Evolutionary conservation across 2,113 vertebrate species (phyloP).

Genomic region (Pollachius pollachius): DNA sequence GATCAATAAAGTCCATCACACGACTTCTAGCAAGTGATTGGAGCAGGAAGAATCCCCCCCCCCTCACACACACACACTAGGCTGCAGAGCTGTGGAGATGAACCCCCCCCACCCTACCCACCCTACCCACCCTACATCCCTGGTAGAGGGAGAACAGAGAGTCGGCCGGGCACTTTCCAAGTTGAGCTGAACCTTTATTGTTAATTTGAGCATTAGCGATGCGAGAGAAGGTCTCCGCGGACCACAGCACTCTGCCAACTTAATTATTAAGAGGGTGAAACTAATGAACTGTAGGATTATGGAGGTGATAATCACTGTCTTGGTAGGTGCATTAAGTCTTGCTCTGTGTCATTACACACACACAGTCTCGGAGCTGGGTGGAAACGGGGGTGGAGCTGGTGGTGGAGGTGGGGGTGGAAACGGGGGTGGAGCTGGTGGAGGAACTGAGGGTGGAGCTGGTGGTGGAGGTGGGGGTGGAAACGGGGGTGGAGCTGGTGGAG

Average conservation of each 20-base stretch:
- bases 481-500: too few species aligned
- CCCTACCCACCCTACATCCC: background rate
- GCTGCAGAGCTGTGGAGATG: background rate
- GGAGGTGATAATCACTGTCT: slow-evolving; percentile 68
- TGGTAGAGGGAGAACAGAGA: background rate
- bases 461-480: background rate
- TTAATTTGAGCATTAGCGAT: slow-evolving; percentile 62
- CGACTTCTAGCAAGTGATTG: background rate
- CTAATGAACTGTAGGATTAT: slow-evolving; percentile 74
- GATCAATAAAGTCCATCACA: slow-evolving; percentile 44
- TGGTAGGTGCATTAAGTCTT: slow-evolving; percentile 65
- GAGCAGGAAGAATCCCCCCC: too few species aligned
- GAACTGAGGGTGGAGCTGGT: background rate
- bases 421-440: too few species aligned
- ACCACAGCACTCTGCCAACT: slow-evolving; percentile 52
- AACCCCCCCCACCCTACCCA: background rate
- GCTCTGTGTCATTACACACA: slow-evolving; percentile 53
- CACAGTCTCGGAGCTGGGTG: background rate
- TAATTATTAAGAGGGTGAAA: slow-evolving; percentile 58
- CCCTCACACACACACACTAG: too few species aligned
- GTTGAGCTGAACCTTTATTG: slow-evolving; percentile 53
- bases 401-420: background rate
- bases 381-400: background rate
- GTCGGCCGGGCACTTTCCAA: slow-evolving; percentile 34
- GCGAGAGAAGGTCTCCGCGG: slow-evolving; percentile 42